Percentiles rank a stretch among this genome's conserved stretches.
Conservation (phyloP, 2,113 vertebrate species). For the Theropithecus gelada region DNA sequence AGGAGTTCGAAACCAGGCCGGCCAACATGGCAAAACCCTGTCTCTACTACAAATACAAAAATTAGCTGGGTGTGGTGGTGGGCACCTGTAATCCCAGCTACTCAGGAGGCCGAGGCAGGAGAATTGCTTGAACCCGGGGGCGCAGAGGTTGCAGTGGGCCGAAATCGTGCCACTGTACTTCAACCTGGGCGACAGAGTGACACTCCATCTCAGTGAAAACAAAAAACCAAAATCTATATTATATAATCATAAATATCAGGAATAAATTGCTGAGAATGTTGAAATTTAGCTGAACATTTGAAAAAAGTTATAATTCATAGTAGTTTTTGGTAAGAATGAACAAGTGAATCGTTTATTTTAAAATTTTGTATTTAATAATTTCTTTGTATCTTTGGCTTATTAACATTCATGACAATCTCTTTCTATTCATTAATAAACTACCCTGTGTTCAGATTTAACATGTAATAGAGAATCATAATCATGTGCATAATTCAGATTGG, state of each 20-base stretch:
- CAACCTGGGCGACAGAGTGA: no score
- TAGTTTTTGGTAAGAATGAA: not conserved
- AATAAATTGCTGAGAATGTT: not conserved
- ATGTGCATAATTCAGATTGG: not conserved
- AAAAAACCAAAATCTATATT: no score
- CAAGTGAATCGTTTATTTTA: not conserved
- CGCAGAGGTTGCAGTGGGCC: no score
- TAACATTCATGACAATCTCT: not conserved
- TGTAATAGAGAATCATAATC: not conserved
- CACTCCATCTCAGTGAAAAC: no score
- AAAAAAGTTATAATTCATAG: not conserved
- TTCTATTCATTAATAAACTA: not conserved
- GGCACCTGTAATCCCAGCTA: no score
- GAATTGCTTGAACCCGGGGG: no score
- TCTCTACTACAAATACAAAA: no score
- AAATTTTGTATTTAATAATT: not conserved
- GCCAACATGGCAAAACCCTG: no score
- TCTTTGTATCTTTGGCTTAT: not conserved
- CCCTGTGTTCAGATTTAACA: not conserved
- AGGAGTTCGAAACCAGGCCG: no score
- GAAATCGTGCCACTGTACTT: no score
- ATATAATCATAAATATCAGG: not conserved
- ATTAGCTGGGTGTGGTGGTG: no score
- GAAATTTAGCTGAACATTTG: conserved; percentile 10
- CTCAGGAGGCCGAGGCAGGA: no score